Base-by-base conservation (phyloP, 2,888 invertebrate genomes). In the Copidosoma aretas region DNA sequence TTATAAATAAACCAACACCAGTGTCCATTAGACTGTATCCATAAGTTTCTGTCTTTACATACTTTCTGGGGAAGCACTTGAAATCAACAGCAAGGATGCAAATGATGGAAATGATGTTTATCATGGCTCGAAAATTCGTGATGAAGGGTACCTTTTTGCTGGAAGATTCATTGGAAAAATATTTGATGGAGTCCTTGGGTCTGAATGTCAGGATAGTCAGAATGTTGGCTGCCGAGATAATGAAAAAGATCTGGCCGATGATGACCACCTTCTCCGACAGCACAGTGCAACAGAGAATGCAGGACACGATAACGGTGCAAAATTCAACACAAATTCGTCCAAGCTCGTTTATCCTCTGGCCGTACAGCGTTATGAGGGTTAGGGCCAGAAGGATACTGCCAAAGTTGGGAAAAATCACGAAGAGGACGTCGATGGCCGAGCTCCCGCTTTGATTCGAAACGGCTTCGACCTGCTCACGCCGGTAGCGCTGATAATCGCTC, bases 11-110 rank as follows among this genome's bases (percentile, higher is more conserved):
- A 0, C 97, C 97, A 4, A 98, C 97, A 14, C 98, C 98, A 14
- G 93, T 88, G 81, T 99, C 99, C 99, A 99, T 99, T 32, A 97
- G 82, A 80, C 94, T 91, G 77, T 89, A 93, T 0, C 98, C 97
- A 85, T 88, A 94, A 0, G 84, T 87, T 79, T 93, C 93, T 0
- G 95, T 95, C 85, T 99, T 99, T 0, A 93, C 93, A 82, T 94
- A 92, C 75, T 90, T 85, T 58, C 92, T 85, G 0, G 98, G 97
- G 81, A 96, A 98, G 61, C 91, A 86, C 58, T 85, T 85, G 81
- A 99, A 99, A 84, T 99, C 99, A 0, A 99, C 96, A 0, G 95
- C 98, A 68, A 98, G 85, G 75, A 99, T 98, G 73, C 92, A 92
- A 64, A 94, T 86, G 0, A 89, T 88, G 5, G 95, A 93, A 58